Base-by-base conservation (phyloP, 2,888 invertebrate species). In the Chrysotoxum bicinctum region DNA sequence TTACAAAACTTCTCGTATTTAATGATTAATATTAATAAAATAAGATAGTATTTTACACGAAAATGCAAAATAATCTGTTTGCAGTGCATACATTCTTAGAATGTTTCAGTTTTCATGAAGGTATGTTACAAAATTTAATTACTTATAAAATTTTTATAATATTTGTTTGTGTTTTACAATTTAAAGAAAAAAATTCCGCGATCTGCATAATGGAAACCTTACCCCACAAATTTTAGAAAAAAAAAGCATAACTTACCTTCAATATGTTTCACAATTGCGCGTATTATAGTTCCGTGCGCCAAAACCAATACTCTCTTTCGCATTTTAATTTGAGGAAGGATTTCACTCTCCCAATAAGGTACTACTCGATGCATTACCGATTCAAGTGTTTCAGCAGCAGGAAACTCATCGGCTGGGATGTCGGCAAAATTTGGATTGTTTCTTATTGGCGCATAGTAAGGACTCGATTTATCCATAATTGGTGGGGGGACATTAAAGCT, bases 241-340 rank as follows among this genome's bases (percentile, higher is more conserved):
- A 2, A 23, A 50, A 23, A 2, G 3, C 12, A 23, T 23, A 50
- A 50, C 93, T 92, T 92, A 95, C 96, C 93, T 91, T 97, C 97
- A 90, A 97, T 94, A 92, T 97, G 95, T 91, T 97, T 97, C 1
- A 97, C 96, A 88, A 97, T 95, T 79, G 97, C 97, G 89, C 97
- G 93, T 45, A 97, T 94, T 89, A 97, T 96, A 91, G 97, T 97
- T 58, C 97, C 97, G 90, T 97, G 97, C 26, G 97, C 96, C 35
- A 96, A 97, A 89, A 97, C 95, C 64, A 97, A 93, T 69, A 97
- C 94, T 32, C 92, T 94, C 90, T 96, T 96, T 66, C 97, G 97
- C 81, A 93, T 95, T 89, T 95, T 95, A 79, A 97, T 94, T 82
- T 88, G 86, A 2, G 84, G 76, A 89, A 97, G 94, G 92, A 99